These are phyloP conservation scores for Conops quadrifasciatus DNA, from an alignment of 2,888 invertebrate genomes.

Conservation along the genomic window DNA sequence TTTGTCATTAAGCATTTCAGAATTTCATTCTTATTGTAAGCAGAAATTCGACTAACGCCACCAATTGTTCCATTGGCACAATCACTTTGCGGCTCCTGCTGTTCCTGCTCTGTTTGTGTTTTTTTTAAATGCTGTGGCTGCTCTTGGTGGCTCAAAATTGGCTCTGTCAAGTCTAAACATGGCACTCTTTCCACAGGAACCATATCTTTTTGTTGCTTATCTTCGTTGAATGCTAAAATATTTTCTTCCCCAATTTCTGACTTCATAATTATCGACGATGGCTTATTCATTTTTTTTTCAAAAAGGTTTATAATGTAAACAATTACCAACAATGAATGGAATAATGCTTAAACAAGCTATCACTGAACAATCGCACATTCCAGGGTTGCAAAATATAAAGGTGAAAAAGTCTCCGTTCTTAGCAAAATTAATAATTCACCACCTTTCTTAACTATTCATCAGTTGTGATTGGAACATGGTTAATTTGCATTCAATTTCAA, in stretches of 20 bases:
- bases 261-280: not conserved
- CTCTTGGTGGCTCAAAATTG: not conserved
- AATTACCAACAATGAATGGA: not conserved
- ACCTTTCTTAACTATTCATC: no score
- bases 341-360: no score
- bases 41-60: not conserved
- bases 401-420: no score
- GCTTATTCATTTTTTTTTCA: not conserved
- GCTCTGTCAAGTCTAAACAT: not conserved
- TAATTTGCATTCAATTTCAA: no score
- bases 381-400: not conserved
- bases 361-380: no score
- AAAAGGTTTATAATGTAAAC: not conserved
- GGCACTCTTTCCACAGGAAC: no score
- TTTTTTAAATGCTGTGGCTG: not conserved
- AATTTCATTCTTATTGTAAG: conserved; percentile 36
- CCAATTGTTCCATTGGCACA: not conserved
- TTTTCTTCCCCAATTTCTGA: not conserved
- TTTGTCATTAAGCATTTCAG: conserved; percentile 28
- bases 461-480: no score
- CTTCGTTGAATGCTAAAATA: not conserved
- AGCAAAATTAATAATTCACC: no score
- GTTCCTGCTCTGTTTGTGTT: not conserved
- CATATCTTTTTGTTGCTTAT: no score
- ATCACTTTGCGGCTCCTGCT: not conserved